Evolutionary conservation across 1,140 invertebrate species (phyloP).

Genomic region (Drosophila sturtevanti): DNA sequence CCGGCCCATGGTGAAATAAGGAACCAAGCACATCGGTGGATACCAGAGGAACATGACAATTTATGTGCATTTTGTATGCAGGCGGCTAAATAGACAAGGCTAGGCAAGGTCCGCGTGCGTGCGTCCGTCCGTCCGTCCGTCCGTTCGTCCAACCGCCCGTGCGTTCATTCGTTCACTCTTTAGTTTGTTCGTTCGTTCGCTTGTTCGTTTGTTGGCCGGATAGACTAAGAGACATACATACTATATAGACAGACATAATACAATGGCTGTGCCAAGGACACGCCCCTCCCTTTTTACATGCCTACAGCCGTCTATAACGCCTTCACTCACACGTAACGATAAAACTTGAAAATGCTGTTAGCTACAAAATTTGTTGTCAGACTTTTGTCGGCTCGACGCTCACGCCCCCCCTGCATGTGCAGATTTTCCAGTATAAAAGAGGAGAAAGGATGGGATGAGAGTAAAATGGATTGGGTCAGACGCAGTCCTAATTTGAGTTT

Average conservation of each 20-base stretch:
- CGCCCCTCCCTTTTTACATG: conserved; percentile 3
- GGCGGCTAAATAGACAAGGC: conserved; percentile 77
- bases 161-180: conserved; percentile 11
- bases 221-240: conserved; percentile 13
- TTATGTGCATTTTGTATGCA: conserved; percentile 80
- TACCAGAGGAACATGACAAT: conserved; percentile 63
- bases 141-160: no score
- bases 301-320: conserved; percentile 3
- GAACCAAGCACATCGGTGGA: not conserved
- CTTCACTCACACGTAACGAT: conserved; percentile 55
- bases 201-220: conserved; percentile 14
- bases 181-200: conserved; percentile 24
- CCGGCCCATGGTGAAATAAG: not conserved
- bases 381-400: conserved; percentile 48
- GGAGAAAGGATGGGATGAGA: not conserved
- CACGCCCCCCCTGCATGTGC: conserved; percentile 24
- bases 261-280: conserved; percentile 71
- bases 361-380: conserved; percentile 75
- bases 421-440: conserved; percentile 31
- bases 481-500: conserved; percentile 44
- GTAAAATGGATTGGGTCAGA: conserved; percentile 11
- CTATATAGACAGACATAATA: conserved; percentile 36
- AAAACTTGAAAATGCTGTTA: conserved; percentile 81
- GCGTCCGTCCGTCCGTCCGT: conserved; percentile 14
- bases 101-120: conserved; percentile 34